Evolutionary conservation across 53 echinoderm and acorn worm species (phyloP), one percentile per base, ranked within the genome.

Genomic region (Paracentrotus lividus): DNA sequence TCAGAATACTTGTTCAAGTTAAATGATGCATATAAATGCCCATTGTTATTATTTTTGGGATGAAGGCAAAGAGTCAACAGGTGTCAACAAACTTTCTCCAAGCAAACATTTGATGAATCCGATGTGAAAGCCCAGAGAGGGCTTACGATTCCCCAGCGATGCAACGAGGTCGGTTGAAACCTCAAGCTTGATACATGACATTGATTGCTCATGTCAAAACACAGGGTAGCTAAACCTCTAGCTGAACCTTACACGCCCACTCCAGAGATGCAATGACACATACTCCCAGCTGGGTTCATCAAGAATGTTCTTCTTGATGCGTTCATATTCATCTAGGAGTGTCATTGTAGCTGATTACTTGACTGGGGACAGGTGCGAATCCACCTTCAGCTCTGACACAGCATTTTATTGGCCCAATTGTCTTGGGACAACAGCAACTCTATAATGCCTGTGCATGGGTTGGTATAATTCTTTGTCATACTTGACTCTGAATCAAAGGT

Each of bases 221-320:
- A 47, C 12, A 0, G 26, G 5, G 81, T 44, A 26, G 44, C n/a
- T 49, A 14, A n/a, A 47, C 81, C 81, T 47, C 81, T 81, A 7
- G 81, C 26, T 81, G 81, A 81, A 81, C 81, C 14, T 81, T 47
- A 44, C 81, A 81, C 81, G 81, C 81, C 81, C 81, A 49, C 81
- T 81, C 81, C 26, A 26, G 81, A 81, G 81, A 47, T 13, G 26
- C 81, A 12, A 81, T 47, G 81, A 81, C 81, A 81, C 81, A 81
- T 49, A 26, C 24, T 26, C 81, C 81, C 81, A 81, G 44, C 47
- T 45, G 81, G 3, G 47, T 81, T 81, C 47, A 23, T 24, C 49
- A 72, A 40, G 72, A 72, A 72, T 72, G 72, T 72, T 18, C 36
- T 72, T 10, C 44, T 81, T 31, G 13, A 47, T 81, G 42, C 47